Base-by-base conservation (phyloP, 2,888 invertebrate genomes). In the Deilephila elpenor region DNA sequence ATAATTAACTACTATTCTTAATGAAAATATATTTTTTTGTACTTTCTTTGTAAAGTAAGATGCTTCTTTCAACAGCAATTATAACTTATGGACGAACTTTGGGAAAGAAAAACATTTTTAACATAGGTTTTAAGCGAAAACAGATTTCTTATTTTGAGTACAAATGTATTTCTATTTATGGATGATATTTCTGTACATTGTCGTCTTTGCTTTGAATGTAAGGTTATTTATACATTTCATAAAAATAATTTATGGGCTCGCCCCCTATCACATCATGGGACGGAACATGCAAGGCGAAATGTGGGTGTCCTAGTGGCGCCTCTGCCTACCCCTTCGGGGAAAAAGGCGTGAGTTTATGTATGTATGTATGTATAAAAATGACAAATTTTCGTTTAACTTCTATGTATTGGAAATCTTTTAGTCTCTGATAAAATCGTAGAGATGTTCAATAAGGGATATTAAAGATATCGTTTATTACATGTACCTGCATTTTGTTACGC, bases 161-260 rank as follows among this genome's bases (percentile, higher is more conserved):
- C 56, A 56, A 56, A 56, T n/a, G 56, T 56, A 56, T 56, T 56
- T 56, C n/a, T 56, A 56, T 56, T 56, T 56, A 56, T n/a, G n/a
- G 56, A 56, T n/a, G 56, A 56, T n/a, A n/a, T 56, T 56, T 56
- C n/a, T 56, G 7, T 56, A 56, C n/a, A 19, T n/a, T 56, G n/a
- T 56, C 6, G 56, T 19, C n/a, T 19, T 56, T n/a, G n/a, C 56
- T 56, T 56, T 56, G 19, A 56, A 44, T 44, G 44, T 44, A 44
- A 44, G n/a, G 19, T 56, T 56, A 56, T 56, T 56, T 3, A 56
- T 56, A 19, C 19, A 6, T 56, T 56, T 56, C 2, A 56, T 56
- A n/a, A 56, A 53, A 56, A 19, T n/a, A n/a, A n/a, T n/a, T n/a
- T n/a, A n/a, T n/a, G n/a, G n/a, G n/a, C n/a, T n/a, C n/a, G n/a